Evolutionary conservation across 92 coral and sea anemone species (phyloP), one percentile per base, ranked within the genome.

Genomic region (Siderastrea radians): DNA sequence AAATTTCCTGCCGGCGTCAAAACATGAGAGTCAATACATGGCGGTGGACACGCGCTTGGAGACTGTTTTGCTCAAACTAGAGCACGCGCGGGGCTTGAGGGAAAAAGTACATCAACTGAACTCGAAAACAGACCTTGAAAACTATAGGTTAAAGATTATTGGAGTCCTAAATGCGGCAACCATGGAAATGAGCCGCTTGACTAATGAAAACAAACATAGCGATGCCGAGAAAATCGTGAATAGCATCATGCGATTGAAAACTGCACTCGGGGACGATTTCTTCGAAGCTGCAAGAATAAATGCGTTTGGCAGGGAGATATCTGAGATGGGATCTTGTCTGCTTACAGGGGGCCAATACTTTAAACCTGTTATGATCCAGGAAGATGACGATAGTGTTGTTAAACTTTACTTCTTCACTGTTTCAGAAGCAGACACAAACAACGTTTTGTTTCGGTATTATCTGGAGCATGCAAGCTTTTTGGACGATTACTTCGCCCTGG

Each of bases 301-400:
- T 53, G 98, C 98, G 6, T 95, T 95, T 74, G 94, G 93, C 44
- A 89, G 98, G 5, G 98, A 95, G 75, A 92, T 90, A 14, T 84
- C 89, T n/a, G 84, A 90, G 11, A 46, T 95, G 60, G 93, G 91
- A 17, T 80, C 84, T 10, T 91, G 64, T 76, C 78, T 93, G 7
- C 46, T 95, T 5, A 90, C 96, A 1, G 98, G 93, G 5, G 94
- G 96, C 2, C 98, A 95, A 71, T 95, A 95, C 61, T 95, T 95
- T 78, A 94, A 91, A 47, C 98, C 98, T 2, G 95, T 91, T 48
- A 93, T 95, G 98, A 67, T 93, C 10, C 80, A 78, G 7, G 98
- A 95, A 49, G 96, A 95, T 71, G 98, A 95, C 73, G 98, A 95
- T 14, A 93, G 67, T 73, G 85, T 95, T 15, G 89, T 95, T 4